Conservation (phyloP, 2,888 invertebrate genomes). For the Conomelus anceps region DNA sequence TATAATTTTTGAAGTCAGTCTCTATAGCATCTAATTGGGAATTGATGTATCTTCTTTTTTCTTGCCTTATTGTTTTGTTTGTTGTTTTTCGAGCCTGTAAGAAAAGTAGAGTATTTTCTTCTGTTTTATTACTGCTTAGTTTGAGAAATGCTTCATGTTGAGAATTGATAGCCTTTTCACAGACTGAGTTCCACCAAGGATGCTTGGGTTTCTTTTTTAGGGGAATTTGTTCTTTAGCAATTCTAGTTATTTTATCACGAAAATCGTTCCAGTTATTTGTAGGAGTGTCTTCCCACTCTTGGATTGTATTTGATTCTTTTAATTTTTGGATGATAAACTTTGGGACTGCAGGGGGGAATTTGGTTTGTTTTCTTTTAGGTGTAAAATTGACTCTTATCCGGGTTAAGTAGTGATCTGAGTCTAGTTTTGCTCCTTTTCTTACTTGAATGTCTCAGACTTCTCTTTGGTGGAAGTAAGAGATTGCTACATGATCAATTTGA, state of each 20-base stretch:
- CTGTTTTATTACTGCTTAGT: background rate
- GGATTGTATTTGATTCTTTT: background rate
- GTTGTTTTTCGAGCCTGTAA: background rate
- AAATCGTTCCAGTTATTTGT: background rate
- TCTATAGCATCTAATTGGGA: background rate
- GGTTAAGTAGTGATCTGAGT: slow-evolving; percentile 10
- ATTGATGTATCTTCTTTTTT: background rate
- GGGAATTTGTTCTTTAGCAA: background rate
- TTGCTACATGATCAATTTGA: slow-evolving; percentile 22
- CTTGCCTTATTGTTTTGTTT: background rate
- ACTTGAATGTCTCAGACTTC: slow-evolving; percentile 17
- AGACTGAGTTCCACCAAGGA: no score
- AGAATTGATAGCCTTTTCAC: background rate
- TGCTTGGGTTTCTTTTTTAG: background rate
- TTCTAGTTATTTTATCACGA: background rate
- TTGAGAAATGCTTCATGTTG: background rate
- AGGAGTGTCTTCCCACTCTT: background rate
- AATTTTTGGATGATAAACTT: background rate
- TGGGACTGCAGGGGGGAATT: background rate
- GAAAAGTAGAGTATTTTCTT: background rate
- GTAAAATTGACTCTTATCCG: slow-evolving; percentile 3
- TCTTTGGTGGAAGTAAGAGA: slow-evolving; percentile 6
- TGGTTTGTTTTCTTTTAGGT: background rate
- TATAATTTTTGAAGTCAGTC: no score
- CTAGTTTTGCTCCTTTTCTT: slow-evolving; percentile 13